Evolutionary conservation across 2,113 vertebrate genomes (phyloP).

Genomic region (Trematomus loennbergii): DNA sequence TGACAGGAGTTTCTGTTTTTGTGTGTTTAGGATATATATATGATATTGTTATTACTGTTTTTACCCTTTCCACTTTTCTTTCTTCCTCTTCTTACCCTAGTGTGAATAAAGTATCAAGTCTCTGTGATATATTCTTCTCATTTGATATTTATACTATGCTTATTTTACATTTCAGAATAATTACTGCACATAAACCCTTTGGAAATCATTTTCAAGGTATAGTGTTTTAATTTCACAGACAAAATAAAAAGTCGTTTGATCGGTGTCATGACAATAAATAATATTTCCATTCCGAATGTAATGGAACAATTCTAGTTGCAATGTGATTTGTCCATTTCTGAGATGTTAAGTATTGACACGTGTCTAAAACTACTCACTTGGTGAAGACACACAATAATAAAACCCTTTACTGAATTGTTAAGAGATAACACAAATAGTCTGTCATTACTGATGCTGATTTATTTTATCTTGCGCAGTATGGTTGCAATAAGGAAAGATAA

Average conservation of each 20-base stretch:
- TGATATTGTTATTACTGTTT: background rate
- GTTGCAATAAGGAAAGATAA: slow-evolving; percentile 37
- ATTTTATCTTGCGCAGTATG: slow-evolving; percentile 19
- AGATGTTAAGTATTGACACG: slow-evolving; percentile 9
- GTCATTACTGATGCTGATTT: slow-evolving; percentile 23
- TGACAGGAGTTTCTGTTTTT: background rate
- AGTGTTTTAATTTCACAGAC: background rate
- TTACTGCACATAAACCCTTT: background rate
- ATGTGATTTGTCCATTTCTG: background rate
- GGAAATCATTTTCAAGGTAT: background rate
- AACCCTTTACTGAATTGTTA: slow-evolving; percentile 2
- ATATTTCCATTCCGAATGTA: background rate
- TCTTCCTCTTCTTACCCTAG: background rate
- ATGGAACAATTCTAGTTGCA: background rate
- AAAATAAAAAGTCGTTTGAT: background rate
- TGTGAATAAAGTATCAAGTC: background rate
- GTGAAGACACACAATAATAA: background rate
- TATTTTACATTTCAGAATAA: background rate
- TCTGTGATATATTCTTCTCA: background rate
- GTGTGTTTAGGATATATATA: background rate
- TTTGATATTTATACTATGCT: background rate
- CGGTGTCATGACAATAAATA: background rate
- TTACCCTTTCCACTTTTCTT: background rate
- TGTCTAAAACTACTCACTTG: background rate
- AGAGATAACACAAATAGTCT: slow-evolving; percentile 34